Percentiles rank a stretch among this genome's conserved stretches.
phyloP scores from a whole-genome alignment of 2,888 invertebrate species.

The Plebejus anna region DNA sequence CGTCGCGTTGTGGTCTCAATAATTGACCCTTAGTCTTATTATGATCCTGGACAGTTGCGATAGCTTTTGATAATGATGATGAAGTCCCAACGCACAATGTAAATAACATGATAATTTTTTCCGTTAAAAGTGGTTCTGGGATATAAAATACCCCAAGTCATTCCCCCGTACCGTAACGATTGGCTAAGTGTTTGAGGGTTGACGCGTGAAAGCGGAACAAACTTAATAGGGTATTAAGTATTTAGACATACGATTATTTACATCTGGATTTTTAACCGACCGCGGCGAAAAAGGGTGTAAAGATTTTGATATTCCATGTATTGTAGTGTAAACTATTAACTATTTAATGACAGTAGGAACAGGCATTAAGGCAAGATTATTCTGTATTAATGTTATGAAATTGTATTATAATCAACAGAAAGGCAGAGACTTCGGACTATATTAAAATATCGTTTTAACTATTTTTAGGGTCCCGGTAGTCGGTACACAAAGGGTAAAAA shows the following conservation, averaged over 20 bases:
- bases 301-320: not conserved
- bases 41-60: no score
- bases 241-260: not conserved
- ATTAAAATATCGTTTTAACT: no score
- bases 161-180: not conserved
- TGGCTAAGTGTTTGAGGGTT: constrained; percentile 4
- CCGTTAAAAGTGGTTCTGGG: not conserved
- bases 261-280: not conserved
- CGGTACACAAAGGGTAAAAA: no score
- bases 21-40: no score
- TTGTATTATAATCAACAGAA: no score
- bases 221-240: not conserved
- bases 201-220: constrained; percentile 15
- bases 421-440: no score
- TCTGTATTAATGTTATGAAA: no score
- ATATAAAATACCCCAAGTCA: not conserved
- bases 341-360: no score
- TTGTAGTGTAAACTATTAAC: no score
- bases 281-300: not conserved
- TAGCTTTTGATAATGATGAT: not conserved
- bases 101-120: not conserved
- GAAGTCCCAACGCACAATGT: not conserved
- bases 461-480: no score
- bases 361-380: no score
- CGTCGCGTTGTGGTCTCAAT: no score